Evolutionary conservation across 2,888 invertebrate genomes (phyloP), one percentile per base, ranked within the genome.

Genomic region (Lasioglossum villosulum): DNA sequence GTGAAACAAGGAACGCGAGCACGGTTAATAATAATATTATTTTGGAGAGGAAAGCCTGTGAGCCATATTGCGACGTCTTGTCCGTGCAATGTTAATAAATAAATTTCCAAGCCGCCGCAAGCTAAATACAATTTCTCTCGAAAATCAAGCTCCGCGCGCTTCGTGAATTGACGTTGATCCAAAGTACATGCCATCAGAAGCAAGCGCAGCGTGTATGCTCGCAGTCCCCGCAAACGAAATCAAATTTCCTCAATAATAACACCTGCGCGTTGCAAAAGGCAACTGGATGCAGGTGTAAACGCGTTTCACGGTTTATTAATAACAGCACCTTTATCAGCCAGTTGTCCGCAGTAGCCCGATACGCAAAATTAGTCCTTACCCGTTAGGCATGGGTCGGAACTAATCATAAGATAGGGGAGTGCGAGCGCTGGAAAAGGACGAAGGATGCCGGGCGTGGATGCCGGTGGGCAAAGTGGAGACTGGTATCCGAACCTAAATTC

Each of bases 401-500:
- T 81, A 77, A 81, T 82, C 75, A 39, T 80, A 90, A 86, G 90
- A 90, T 48, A 56, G 37, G 75, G 59, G 68, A 5, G 66, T 56
- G 2, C 4, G 73, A 76, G 74, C 59, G 83, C 27, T 72, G 68
- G 84, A 86, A 84, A 80, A 84, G 86, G 79, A 71, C 76, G 73
- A 72, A 82, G 81, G 83, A 39, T 34, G 1, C 59, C 39, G 34
- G 37, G 37, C 34, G 73, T n/a, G 78, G 86, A 70, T 76, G 81
- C 74, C 71, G 85, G 59, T 63, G 82, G 79, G 72, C 81, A 76
- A 87, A 89, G 89, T 83, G 86, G 87, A 80, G 75, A 76, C 71
- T 87, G 90, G 90, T 90, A 91, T 90, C 90, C 90, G 90, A 88
- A 92, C 90, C 91, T 92, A 93, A 94, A 93, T 94, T 91, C 93